A percentile compares a stretch with the other conserved stretches of the same genome.
phyloP scores from a whole-genome alignment of 2,888 invertebrate genomes.

The Drosophila glabriapex region DNA sequence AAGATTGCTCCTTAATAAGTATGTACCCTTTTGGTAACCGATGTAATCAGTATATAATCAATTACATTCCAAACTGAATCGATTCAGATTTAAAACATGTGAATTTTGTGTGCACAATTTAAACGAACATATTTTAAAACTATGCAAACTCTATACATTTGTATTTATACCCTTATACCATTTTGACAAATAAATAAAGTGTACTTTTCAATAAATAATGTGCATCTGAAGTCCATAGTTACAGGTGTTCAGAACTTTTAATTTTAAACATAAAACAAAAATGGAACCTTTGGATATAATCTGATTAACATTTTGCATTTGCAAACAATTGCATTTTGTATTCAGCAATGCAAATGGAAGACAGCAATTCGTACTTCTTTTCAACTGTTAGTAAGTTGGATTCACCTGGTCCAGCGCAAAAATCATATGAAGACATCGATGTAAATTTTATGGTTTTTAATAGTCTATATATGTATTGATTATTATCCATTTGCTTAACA shows the following conservation, averaged over 20 bases:
- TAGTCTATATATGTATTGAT: conserved; percentile 35
- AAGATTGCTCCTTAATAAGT: conserved; percentile 35
- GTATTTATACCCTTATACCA: conserved; percentile 47
- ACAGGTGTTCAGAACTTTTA: neutral
- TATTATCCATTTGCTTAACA: neutral
- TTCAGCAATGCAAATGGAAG: conserved; percentile 47
- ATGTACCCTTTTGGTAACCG: conserved; percentile 50
- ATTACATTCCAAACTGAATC: conserved; percentile 7
- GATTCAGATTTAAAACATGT: conserved; percentile 3
- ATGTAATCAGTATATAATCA: conserved; percentile 3
- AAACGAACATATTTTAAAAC: conserved; percentile 20
- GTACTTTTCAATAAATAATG: conserved; percentile 17
- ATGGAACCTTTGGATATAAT: neutral
- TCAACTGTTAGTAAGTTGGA: conserved; percentile 42
- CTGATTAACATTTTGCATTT: conserved; percentile 1
- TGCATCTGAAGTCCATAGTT: neutral
- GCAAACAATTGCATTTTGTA: conserved; percentile 21
- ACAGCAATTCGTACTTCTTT: conserved; percentile 40
- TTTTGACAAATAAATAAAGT: conserved; percentile 49
- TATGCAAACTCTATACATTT: conserved; percentile 59
- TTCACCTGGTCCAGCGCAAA: conserved; percentile 53
- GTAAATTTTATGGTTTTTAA: conserved; percentile 39
- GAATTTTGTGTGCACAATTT: conserved; percentile 17
- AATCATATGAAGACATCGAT: conserved; percentile 51
- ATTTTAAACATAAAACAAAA: neutral